Conservation (phyloP, 2,888 invertebrate species). For the Chymomyza amoena region DNA sequence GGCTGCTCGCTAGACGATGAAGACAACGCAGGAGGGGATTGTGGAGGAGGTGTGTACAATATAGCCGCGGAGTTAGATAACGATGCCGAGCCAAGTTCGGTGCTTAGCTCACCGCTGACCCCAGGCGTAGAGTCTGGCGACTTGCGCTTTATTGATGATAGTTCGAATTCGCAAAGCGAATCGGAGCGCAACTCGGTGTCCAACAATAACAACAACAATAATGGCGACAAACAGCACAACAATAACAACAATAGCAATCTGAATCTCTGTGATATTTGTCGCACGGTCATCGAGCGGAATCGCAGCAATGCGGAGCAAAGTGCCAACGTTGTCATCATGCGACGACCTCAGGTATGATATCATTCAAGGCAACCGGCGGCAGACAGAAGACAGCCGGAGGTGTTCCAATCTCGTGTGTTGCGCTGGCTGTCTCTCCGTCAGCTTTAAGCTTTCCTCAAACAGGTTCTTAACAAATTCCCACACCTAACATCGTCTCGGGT, state of each 20-base stretch:
- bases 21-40: constrained; percentile 20
- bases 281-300: constrained; percentile 72
- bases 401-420: not conserved
- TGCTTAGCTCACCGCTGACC: constrained; percentile 49
- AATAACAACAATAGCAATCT: constrained; percentile 24
- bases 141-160: constrained; percentile 76
- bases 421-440: no score
- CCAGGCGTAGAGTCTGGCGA: constrained; percentile 55
- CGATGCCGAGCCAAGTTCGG: constrained; percentile 25
- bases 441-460: constrained; percentile 14
- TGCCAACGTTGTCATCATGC: constrained; percentile 40
- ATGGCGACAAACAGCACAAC: constrained; percentile 25
- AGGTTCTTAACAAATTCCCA: constrained; percentile 37
- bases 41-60: constrained; percentile 37
- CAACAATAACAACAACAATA: constrained; percentile 37
- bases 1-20: constrained; percentile 74
- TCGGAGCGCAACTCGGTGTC: constrained; percentile 65
- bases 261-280: constrained; percentile 74
- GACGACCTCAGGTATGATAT: constrained; percentile 46
- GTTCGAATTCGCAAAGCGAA: constrained; percentile 76
- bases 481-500: constrained; percentile 28
- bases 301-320: constrained; percentile 71
- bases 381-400: not conserved
- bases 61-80: constrained; percentile 24
- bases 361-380: not conserved